Evolutionary conservation across 2,888 invertebrate genomes (phyloP).

Genomic region (Idaea aversata): DNA sequence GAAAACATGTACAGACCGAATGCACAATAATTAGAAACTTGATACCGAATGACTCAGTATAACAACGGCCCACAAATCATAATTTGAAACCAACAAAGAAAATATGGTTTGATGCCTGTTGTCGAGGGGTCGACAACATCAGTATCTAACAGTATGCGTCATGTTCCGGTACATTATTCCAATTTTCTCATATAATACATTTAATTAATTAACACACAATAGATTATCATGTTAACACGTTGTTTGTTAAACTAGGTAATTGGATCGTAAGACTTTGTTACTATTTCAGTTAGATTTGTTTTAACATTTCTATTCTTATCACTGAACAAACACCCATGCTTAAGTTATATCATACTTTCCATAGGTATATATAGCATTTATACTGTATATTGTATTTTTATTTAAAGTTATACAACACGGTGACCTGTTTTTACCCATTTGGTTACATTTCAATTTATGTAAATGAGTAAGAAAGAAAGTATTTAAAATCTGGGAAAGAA

Average conservation of each 20-base stretch:
- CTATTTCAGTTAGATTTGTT: background rate
- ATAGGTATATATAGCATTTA: background rate
- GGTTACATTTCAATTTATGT: background rate
- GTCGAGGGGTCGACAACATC: slow-evolving; percentile 56
- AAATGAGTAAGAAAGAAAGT: background rate
- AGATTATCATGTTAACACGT: background rate
- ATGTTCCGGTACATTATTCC: slow-evolving; percentile 53
- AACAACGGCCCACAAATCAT: slow-evolving; percentile 60
- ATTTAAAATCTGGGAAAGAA: background rate
- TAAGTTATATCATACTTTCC: too few species aligned
- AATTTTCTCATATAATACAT: slow-evolving; percentile 41
- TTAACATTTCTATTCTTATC: background rate
- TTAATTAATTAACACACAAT: slow-evolving; percentile 34
- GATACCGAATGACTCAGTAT: slow-evolving; percentile 66
- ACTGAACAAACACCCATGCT: background rate
- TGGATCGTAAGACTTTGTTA: background rate
- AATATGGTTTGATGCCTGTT: slow-evolving; percentile 50
- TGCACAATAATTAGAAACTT: slow-evolving; percentile 47
- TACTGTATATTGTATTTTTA: background rate
- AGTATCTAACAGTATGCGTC: slow-evolving; percentile 53
- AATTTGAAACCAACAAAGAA: slow-evolving; percentile 66
- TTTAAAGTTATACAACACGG: background rate
- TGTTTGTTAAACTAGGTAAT: background rate
- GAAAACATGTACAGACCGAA: slow-evolving; percentile 19
- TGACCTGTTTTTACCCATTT: background rate